phyloP scores from a whole-genome alignment of 2,113 vertebrate species.

The Meles meles region DNA sequence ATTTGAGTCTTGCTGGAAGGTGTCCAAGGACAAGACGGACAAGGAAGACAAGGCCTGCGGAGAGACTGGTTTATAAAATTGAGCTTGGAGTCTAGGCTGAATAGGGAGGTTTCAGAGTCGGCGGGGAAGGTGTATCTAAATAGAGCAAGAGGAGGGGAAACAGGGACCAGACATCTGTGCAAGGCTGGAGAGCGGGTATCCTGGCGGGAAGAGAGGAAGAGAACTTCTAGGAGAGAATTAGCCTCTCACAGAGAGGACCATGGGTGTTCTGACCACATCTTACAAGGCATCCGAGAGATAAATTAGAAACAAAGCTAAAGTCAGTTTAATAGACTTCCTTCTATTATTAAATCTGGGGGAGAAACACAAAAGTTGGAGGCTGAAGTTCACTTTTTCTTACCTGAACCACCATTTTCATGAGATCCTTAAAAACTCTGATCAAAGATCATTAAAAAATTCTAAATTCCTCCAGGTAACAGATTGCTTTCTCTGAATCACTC shows the following conservation, averaged over 20 bases:
- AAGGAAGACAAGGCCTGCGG: background rate
- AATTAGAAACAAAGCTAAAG: background rate
- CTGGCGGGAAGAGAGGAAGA: background rate
- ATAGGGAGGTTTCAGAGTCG: background rate
- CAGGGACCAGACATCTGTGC: background rate
- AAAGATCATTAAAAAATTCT: slow-evolving; percentile 1
- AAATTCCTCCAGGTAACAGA: slow-evolving; percentile 65
- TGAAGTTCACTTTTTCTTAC: background rate
- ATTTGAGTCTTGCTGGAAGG: background rate
- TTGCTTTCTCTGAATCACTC: slow-evolving; percentile 57
- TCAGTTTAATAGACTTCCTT: background rate
- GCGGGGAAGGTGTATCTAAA: background rate
- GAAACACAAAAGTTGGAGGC: background rate
- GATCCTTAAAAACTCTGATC: background rate
- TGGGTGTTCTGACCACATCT: background rate
- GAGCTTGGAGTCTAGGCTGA: background rate
- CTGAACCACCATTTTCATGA: background rate
- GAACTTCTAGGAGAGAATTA: background rate
- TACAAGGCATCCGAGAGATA: background rate
- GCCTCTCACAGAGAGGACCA: background rate
- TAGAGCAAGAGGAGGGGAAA: background rate
- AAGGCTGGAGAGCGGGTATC: background rate
- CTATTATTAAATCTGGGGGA: background rate
- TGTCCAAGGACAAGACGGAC: background rate
- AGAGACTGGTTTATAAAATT: background rate